Evolutionary conservation across 2,797 vertebrate genomes (phyloP).

Genomic region (Falco rusticolus): DNA sequence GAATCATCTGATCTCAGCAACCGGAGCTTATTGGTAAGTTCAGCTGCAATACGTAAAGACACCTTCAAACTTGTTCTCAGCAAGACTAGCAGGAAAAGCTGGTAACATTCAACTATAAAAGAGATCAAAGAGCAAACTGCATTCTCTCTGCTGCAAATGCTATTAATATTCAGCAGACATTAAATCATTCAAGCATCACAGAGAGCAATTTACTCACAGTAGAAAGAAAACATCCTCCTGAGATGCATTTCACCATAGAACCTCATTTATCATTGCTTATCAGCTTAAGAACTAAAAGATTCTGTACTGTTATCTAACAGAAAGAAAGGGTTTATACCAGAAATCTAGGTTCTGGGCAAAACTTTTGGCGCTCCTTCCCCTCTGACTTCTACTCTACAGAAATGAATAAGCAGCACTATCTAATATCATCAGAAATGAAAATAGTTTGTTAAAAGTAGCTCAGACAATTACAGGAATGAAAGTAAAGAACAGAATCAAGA

Average conservation of each 20-base stretch:
- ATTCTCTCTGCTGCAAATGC: not conserved
- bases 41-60: too few species aligned
- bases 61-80: not conserved
- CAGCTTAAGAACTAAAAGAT: not conserved
- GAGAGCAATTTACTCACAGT: not conserved
- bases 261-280: not conserved
- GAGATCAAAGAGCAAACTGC: not conserved
- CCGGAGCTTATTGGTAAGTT: rapidly evolving
- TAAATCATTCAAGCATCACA: not conserved
- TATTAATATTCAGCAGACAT: not conserved
- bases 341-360: not conserved
- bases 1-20: not conserved
- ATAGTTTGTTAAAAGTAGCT: not conserved
- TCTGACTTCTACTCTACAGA: not conserved
- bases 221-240: not conserved
- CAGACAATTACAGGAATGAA: not conserved
- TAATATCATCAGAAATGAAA: not conserved
- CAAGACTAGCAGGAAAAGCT: not conserved
- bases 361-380: not conserved
- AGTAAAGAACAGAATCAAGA: not conserved
- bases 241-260: not conserved
- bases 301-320: not conserved
- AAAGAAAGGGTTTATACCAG: not conserved
- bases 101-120: not conserved
- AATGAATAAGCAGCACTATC: not conserved